Percentiles rank a stretch among this genome's conserved stretches.
Conservation (phyloP, 30 jellyfish, hydroid and myxozoan genomes). For the Chironex yamaguchii region DNA sequence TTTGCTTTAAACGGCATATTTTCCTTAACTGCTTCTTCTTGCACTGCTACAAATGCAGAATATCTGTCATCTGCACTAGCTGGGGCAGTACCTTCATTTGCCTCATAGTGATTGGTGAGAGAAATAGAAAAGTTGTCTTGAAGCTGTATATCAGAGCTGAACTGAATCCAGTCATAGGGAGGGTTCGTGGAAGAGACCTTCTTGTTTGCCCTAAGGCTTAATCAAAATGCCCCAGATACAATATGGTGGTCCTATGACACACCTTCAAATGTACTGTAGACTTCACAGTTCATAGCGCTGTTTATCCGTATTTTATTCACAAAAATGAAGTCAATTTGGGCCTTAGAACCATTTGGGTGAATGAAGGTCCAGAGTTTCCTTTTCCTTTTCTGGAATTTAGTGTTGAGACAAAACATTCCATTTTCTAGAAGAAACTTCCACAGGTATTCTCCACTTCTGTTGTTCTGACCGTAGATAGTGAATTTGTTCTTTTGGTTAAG, state of each 20-base stretch:
- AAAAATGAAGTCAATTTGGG: conserved; percentile 37
- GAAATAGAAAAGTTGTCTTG: not conserved
- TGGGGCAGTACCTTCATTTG: not conserved
- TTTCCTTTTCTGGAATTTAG: conserved; percentile 9
- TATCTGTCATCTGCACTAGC: not conserved
- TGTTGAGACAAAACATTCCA: not conserved
- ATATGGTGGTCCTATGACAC: conserved; percentile 47
- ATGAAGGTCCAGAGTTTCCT: conserved; percentile 36
- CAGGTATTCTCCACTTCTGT: conserved; percentile 37
- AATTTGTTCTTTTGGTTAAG: not conserved
- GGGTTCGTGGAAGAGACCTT: not conserved
- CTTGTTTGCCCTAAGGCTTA: conserved; percentile 27
- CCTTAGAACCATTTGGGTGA: conserved; percentile 19
- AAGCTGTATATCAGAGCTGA: not conserved
- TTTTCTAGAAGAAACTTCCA: not conserved
- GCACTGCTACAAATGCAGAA: not conserved
- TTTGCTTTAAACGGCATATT: not conserved
- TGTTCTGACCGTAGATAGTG: conserved; percentile 26
- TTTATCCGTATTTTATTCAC: conserved; percentile 35
- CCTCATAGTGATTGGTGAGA: not conserved
- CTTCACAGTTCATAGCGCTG: conserved; percentile 48
- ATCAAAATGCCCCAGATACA: not conserved
- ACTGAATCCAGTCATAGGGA: conserved; percentile 24
- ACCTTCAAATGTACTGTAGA: conserved; percentile 19
- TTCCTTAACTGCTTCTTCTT: not conserved